A percentile compares a stretch with the other conserved stretches of the same genome.
Evolutionary conservation across 2,113 vertebrate genomes (phyloP).

Genomic region (Bagarius yarrelli): DNA sequence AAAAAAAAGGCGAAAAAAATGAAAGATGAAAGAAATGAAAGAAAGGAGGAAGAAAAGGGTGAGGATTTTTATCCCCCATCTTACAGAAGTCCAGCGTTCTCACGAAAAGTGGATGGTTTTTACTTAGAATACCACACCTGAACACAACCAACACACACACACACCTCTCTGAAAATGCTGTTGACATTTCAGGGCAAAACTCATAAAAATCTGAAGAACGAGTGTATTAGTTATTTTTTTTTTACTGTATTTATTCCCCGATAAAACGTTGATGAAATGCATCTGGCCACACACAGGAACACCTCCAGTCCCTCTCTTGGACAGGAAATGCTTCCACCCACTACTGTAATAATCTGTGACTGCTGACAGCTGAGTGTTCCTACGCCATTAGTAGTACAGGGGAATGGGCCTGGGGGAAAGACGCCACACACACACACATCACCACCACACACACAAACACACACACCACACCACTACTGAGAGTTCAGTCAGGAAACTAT

Average conservation of each 20-base stretch:
- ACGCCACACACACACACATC: background rate
- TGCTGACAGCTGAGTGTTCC: slow-evolving; percentile 71
- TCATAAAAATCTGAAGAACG: background rate
- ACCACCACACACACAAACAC: slow-evolving; percentile 17
- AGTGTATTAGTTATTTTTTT: background rate
- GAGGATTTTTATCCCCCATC: slow-evolving; percentile 73
- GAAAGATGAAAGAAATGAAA: background rate
- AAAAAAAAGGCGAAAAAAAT: background rate
- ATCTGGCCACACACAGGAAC: slow-evolving; percentile 77
- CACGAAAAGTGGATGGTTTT: slow-evolving; percentile 76
- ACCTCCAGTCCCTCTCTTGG: slow-evolving; percentile 77
- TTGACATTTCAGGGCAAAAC: background rate
- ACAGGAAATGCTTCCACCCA: slow-evolving; percentile 85
- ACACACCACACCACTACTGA: slow-evolving; percentile 75
- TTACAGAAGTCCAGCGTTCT: slow-evolving; percentile 80
- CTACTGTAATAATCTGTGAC: slow-evolving; percentile 84
- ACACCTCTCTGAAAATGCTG: background rate
- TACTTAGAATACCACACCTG: slow-evolving; percentile 83
- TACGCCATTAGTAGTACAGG: slow-evolving; percentile 68
- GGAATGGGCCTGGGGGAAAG: slow-evolving; percentile 77
- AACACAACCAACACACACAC: slow-evolving; percentile 7
- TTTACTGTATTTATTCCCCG: slow-evolving; percentile 64
- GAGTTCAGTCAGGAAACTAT: background rate
- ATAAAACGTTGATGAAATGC: slow-evolving; percentile 79
- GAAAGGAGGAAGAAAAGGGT: background rate